Evolutionary conservation across 2,888 invertebrate genomes (phyloP).

Genomic region (Apocheima hispidaria): DNA sequence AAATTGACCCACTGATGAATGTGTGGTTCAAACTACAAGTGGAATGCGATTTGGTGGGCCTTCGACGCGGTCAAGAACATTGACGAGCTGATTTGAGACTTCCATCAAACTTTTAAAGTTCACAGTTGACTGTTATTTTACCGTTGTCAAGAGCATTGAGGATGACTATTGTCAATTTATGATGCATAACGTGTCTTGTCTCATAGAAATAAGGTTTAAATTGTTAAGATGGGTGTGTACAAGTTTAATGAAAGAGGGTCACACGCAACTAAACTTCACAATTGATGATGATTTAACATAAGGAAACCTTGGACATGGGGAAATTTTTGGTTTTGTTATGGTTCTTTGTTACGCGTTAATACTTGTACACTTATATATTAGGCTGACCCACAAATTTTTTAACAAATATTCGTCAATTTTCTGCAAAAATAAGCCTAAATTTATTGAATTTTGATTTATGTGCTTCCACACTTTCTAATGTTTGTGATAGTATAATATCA

Average conservation of each 20-base stretch:
- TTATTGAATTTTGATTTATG: too few species aligned
- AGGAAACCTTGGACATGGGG: conserved; percentile 29
- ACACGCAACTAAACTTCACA: conserved; percentile 36
- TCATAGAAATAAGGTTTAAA: conserved; percentile 30
- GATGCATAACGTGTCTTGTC: conserved; percentile 16
- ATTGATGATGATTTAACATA: conserved; percentile 33
- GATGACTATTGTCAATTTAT: conserved; percentile 9
- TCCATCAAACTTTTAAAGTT: conserved; percentile 17
- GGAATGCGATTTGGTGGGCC: conserved; percentile 36
- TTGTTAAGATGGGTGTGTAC: conserved; percentile 18
- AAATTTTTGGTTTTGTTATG: conserved; percentile 26
- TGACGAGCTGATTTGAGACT: conserved; percentile 15
- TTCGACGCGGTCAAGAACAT: conserved; percentile 20
- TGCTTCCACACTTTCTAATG: too few species aligned
- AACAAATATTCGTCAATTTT: too few species aligned
- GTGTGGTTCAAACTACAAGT: conserved; percentile 46
- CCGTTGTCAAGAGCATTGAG: conserved; percentile 21
- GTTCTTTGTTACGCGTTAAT: conserved; percentile 1
- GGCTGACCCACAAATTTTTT: background rate
- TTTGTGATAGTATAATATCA: too few species aligned
- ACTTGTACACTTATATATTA: background rate
- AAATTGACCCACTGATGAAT: conserved; percentile 55
- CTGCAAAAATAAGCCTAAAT: too few species aligned
- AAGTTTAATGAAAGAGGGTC: conserved; percentile 32
- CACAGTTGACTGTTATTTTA: conserved; percentile 15